Conservation (phyloP, 2,113 vertebrate species). For the Bombycilla garrulus region DNA sequence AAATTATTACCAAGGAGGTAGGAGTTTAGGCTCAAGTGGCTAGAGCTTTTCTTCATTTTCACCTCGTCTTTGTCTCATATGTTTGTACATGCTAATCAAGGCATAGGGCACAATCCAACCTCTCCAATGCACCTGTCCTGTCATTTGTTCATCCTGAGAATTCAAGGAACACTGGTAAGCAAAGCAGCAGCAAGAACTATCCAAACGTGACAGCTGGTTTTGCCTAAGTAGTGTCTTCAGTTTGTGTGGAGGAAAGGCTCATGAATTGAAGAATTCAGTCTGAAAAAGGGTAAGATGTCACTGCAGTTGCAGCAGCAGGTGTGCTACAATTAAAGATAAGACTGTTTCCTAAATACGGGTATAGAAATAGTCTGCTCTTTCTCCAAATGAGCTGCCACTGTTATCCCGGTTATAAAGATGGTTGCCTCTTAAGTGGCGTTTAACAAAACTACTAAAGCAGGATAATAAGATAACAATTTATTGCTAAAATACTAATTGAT, state of each 20-base stretch:
- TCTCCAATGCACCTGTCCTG: background rate
- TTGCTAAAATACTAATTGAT: conserved; percentile 11
- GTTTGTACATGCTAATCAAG: background rate
- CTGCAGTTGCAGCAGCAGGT: background rate
- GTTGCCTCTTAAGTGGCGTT: background rate
- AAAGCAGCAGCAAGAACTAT: background rate
- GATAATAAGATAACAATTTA: background rate
- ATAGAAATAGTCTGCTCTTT: background rate
- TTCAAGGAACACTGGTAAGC: background rate
- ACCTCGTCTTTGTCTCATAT: background rate
- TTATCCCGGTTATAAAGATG: background rate
- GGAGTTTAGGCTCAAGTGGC: background rate
- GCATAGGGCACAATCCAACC: background rate
- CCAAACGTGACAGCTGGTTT: background rate
- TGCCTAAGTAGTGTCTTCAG: background rate
- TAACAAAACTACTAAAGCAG: background rate
- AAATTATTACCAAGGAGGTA: background rate
- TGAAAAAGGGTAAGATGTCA: background rate
- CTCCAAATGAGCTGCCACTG: background rate
- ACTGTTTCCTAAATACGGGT: background rate
- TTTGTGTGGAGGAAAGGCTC: background rate
- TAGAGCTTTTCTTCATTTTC: background rate
- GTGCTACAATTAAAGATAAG: background rate
- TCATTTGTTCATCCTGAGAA: background rate
- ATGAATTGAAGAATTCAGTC: background rate